Base-by-base conservation (phyloP, 1,140 invertebrate genomes). In the Conopomorpha cramerella region DNA sequence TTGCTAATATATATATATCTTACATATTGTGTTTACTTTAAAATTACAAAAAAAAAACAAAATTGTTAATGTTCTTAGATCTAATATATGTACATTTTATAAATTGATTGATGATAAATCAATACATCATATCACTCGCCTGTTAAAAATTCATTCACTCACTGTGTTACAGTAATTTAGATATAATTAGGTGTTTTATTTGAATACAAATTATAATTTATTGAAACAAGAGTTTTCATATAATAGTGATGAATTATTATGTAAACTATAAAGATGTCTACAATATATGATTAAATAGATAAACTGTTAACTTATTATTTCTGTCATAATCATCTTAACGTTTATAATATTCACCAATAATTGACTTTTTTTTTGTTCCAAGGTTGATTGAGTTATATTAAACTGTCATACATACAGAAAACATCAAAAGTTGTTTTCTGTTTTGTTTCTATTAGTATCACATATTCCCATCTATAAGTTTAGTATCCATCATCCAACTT, bases 201-300 rank as follows among this genome's bases (percentile, higher is more conserved):
- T 55, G 45, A 55, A 56, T 58, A 55, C 46, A 50, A 50, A 43
- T 52, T 29, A 49, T 58, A 54, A 53, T 67, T n/a, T 45, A 64
- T 67, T 65, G 29, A 58, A 49, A 50, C 39, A 62, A 66, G 42
- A 52, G 53, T 62, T 57, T 59, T 29, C 28, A 29, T 29, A 62
- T 59, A 46, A 59, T 54, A 58, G 55, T 61, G 56, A 66, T 63
- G 56, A 66, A 66, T 60, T n/a, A n/a, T n/a, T 71, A 62, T 66
- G 63, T 65, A 61, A 64, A 65, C 57, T 55, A 63, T 62, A 59
- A 65, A 51, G 63, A 61, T 66, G 59, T 71, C 65, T 70, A 67
- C 67, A 72, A 72, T 72, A 72, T 62, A 68, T 65, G 56, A 68
- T 65, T 54, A 65, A 49, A 72, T 72, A 72, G 62, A 68, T 39